These are phyloP conservation scores for Acromyrmex charruanus DNA, from an alignment of 1,140 invertebrate species.

Conservation along the genomic window DNA sequence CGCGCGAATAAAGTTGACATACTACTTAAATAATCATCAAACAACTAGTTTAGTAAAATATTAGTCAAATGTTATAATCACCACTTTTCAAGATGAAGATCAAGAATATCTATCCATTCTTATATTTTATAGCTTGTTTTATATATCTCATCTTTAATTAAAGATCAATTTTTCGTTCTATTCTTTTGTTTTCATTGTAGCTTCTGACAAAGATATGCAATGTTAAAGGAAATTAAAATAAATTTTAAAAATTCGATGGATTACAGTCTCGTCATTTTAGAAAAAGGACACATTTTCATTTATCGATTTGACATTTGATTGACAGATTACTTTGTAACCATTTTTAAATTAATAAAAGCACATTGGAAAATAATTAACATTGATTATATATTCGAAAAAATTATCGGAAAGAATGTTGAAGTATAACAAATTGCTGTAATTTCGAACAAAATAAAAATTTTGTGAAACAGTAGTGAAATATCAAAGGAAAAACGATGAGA, in stretches of 20 bases:
- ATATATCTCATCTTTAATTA: constrained; percentile 1
- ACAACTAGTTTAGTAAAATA: constrained; percentile 12
- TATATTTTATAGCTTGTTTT: neutral
- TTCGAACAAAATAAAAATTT: neutral
- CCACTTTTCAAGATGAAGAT: neutral
- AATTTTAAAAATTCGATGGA: neutral
- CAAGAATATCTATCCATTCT: neutral
- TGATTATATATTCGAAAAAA: neutral
- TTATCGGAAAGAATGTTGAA: neutral
- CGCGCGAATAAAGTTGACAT: neutral
- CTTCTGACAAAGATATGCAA: neutral
- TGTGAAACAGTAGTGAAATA: neutral
- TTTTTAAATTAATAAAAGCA: constrained; percentile 39
- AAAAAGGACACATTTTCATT: neutral
- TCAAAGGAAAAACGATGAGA: neutral
- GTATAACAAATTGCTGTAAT: neutral
- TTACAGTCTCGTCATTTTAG: neutral
- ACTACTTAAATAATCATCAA: neutral
- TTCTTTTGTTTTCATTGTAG: neutral
- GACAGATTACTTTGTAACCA: neutral
- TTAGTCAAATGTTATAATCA: constrained; percentile 2
- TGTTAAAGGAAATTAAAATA: neutral
- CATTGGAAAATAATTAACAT: neutral
- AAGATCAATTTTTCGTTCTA: neutral
- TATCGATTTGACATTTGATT: constrained; percentile 19